These are phyloP conservation scores for Leptinotarsa tumamoca DNA, from an alignment of 2,888 invertebrate species.

Conservation along the genomic window DNA sequence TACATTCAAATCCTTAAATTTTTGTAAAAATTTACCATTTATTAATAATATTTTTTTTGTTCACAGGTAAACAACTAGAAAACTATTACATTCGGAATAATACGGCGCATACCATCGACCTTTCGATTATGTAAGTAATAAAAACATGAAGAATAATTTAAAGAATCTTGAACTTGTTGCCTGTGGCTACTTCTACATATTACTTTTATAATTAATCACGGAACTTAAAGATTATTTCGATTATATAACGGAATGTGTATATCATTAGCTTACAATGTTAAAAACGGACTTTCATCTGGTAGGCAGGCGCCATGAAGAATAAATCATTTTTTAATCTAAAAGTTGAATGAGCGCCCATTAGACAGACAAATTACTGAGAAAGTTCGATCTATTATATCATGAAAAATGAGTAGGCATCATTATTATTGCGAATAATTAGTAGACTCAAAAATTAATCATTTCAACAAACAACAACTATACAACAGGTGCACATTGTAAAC, in stretches of 20 bases:
- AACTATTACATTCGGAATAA: neutral
- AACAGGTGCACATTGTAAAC: too few relatives aligned
- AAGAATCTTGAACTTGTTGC: neutral
- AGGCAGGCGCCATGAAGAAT: neutral
- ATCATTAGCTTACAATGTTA: neutral
- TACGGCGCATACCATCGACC: neutral
- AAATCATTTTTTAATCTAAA: neutral
- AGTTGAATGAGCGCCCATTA: neutral
- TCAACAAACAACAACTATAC: too few relatives aligned
- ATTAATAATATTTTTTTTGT: neutral
- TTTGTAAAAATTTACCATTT: neutral
- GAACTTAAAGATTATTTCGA: neutral
- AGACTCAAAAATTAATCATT: too few relatives aligned
- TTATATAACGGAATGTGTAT: neutral
- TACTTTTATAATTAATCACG: neutral
- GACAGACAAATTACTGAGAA: neutral
- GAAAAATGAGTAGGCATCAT: neutral
- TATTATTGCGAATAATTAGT: neutral
- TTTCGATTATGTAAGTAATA: neutral
- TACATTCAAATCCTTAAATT: too few relatives aligned
- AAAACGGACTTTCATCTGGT: constrained; percentile 1
- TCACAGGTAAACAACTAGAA: neutral
- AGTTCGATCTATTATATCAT: neutral
- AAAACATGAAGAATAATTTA: neutral
- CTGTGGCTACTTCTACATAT: neutral